Evolutionary conservation across 2,888 invertebrate species (phyloP).

Genomic region (Cepaea hortensis): DNA sequence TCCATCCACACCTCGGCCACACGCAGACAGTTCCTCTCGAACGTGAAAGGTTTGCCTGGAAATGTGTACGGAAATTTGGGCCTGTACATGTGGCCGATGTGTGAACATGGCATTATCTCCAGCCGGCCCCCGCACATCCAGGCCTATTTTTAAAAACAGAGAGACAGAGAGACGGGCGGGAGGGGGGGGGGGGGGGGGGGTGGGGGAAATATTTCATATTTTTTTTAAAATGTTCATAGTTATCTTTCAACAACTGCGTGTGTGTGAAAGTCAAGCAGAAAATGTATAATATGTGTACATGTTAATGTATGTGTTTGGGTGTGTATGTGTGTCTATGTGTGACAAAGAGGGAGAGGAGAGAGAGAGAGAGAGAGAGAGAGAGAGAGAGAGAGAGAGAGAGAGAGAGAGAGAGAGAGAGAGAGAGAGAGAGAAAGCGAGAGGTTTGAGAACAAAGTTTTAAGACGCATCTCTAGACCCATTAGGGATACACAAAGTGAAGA

Average conservation of each 20-base stretch:
- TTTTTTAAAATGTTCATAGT: too few relatives aligned
- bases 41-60: neutral
- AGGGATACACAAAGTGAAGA: too few relatives aligned
- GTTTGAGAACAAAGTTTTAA: too few relatives aligned
- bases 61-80: slow-evolving; percentile 90
- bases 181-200: too few relatives aligned
- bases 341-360: neutral
- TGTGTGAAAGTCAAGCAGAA: too few relatives aligned
- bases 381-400: slow-evolving; percentile 10
- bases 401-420: neutral
- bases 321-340: neutral
- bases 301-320: neutral
- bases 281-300: too few relatives aligned
- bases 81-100: slow-evolving; percentile 96
- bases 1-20: neutral
- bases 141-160: slow-evolving; percentile 79
- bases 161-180: too few relatives aligned
- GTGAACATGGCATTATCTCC: slow-evolving; percentile 93
- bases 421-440: too few relatives aligned
- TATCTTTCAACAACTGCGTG: too few relatives aligned
- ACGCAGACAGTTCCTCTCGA: neutral
- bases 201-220: too few relatives aligned
- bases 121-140: slow-evolving; percentile 98
- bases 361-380: neutral
- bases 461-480: too few relatives aligned